phyloP scores from a whole-genome alignment of 2,888 invertebrate species.

The Cenopis cana region DNA sequence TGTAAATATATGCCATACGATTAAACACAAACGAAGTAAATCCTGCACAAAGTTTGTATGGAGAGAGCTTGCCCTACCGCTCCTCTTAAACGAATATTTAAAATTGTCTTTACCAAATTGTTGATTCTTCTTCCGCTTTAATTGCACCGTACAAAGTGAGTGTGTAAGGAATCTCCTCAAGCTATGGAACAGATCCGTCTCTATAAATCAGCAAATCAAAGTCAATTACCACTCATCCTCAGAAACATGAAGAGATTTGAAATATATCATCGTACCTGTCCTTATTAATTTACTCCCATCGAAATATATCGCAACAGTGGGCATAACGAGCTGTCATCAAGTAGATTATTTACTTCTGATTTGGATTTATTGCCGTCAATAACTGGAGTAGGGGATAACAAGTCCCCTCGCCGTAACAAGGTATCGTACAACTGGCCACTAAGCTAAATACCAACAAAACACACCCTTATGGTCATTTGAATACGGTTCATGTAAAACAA shows the following conservation, averaged over 20 bases:
- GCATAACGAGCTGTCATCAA: constrained; percentile 38
- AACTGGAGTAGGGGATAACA: constrained; percentile 57
- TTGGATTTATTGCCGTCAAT: constrained; percentile 43
- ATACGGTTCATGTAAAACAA: background rate
- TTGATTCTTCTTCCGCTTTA: background rate
- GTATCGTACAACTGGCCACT: constrained; percentile 45
- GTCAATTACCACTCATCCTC: constrained; percentile 8
- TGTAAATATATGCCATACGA: no score
- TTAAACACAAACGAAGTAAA: no score
- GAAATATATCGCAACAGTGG: constrained; percentile 29
- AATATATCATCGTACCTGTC: constrained; percentile 34
- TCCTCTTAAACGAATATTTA: background rate
- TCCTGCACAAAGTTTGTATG: no score
- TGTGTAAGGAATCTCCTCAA: background rate
- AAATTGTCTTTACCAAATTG: background rate
- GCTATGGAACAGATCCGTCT: background rate
- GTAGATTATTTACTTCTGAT: constrained; percentile 43
- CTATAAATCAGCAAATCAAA: constrained; percentile 6
- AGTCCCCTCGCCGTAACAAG: constrained; percentile 62
- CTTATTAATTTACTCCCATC: constrained; percentile 36
- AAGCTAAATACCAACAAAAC: constrained; percentile 1
- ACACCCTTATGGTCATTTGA: background rate
- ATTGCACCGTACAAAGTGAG: background rate
- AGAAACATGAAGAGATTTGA: constrained; percentile 5
- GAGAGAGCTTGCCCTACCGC: no score